phyloP scores from a whole-genome alignment of 2,113 vertebrate species.

The Formicarius rufipectus region DNA sequence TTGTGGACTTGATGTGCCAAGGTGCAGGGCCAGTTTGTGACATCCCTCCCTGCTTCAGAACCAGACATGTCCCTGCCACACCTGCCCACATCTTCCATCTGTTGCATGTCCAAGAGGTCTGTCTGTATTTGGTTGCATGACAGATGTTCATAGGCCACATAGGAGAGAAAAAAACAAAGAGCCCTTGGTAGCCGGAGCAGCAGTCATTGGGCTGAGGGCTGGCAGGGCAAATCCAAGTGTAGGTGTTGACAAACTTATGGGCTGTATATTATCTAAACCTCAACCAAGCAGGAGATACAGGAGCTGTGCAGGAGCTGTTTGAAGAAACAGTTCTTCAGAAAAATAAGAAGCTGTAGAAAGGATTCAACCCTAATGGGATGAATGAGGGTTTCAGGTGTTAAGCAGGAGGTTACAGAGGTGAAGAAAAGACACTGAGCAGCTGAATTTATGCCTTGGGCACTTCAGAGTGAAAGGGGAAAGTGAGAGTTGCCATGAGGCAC shows the following conservation, averaged over 20 bases:
- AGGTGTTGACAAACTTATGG: not conserved
- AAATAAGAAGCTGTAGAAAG: not conserved
- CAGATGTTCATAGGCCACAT: not conserved
- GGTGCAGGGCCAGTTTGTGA: not conserved
- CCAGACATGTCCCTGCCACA: not conserved
- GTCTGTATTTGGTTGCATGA: not conserved
- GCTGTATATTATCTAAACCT: not conserved
- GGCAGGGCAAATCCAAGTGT: not conserved
- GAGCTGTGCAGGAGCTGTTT: not conserved
- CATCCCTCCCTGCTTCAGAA: not conserved
- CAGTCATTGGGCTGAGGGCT: not conserved
- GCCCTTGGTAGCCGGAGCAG: not conserved
- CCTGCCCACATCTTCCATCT: not conserved
- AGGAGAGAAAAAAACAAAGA: not conserved
- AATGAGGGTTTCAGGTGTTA: not conserved
- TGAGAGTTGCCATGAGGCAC: not conserved
- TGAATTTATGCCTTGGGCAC: fast-evolving
- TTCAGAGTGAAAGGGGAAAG: not conserved
- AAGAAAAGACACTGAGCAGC: not conserved
- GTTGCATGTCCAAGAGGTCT: not conserved
- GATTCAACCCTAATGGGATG: not conserved
- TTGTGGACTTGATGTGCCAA: not conserved
- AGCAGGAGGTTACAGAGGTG: not conserved
- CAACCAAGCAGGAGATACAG: not conserved
- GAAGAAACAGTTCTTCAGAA: not conserved